Evolutionary conservation across 2,113 vertebrate genomes (phyloP), one percentile per base, ranked within the genome.

Genomic region (Paraplagusia blochii): DNA sequence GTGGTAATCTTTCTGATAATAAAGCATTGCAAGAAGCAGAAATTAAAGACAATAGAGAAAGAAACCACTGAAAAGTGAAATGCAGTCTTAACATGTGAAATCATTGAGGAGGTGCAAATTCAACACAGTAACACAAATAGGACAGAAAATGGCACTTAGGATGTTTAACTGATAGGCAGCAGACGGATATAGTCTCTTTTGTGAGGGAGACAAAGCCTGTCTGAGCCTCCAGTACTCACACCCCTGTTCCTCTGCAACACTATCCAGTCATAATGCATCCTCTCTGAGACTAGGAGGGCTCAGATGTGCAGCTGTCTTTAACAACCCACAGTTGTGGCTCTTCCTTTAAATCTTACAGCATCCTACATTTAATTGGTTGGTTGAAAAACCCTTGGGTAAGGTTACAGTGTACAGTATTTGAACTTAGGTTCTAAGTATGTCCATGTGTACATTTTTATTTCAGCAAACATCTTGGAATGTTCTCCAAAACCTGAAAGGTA

Each of bases 1-100:
- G 45, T 65, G 60, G 64, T n/a, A 72, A 57, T 77, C 76, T 62
- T 58, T 14, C 34, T 55, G 46, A n/a, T 45, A 73, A 2, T 29
- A 29, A 29, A 4, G 2, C 6, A 29, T 29, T 4, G 72, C 80
- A 83, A 63, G 74, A 80, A 58, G 35, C 60, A 38, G 63, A 29
- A 29, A 29, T 29, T 29, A 29, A 29, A 29, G 74, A 82, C 76
- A 84, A 72, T 45, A 48, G 47, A 53, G 39, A 29, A 29, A 29
- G 22, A 29, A 29, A 29, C 22, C 22, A 6, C 6, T 29, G 22
- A 29, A 4, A 12, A 12, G 19, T 61, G 48, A 5, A 16, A 11
- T 18, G 12, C 13, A 53, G 17, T 38, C 4, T 7, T 14, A 53
- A 45, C 1, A 7, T 0, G 11, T 13, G 38, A n/a, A 42, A 34